A percentile compares a stretch with the other conserved stretches of the same genome.
phyloP scores from a whole-genome alignment of 1,140 invertebrate species.

The Pseudomyrmex concolor region DNA sequence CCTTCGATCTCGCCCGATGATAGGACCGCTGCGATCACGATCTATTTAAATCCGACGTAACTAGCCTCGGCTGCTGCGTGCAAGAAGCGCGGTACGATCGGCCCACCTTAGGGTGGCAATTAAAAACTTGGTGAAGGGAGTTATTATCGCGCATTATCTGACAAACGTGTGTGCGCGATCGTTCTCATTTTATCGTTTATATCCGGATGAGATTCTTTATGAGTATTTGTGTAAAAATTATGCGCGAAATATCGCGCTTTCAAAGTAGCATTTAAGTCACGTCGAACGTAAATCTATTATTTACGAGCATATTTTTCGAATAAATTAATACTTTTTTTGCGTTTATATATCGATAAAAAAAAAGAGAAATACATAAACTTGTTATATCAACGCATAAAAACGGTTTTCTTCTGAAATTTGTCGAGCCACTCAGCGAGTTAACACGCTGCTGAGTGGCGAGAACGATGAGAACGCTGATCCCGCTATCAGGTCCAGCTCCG shows the following conservation, averaged over 20 bases:
- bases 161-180: neutral
- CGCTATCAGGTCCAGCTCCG: conserved; percentile 33
- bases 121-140: conserved; percentile 24
- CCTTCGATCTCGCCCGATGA: conserved; percentile 53
- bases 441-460: conserved; percentile 1
- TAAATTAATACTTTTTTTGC: too few relatives aligned
- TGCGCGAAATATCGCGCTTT: neutral
- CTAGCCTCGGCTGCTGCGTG: conserved; percentile 39
- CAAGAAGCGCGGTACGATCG: neutral
- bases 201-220: neutral
- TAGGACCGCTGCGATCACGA: conserved; percentile 55
- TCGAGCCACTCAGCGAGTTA: neutral
- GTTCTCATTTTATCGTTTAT: neutral
- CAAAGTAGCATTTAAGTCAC: neutral
- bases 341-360: neutral
- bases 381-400: neutral
- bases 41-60: conserved; percentile 63
- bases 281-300: too few relatives aligned
- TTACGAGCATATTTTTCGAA: too few relatives aligned
- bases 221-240: neutral
- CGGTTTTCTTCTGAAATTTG: neutral
- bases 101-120: conserved; percentile 9
- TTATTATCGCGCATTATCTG: conserved; percentile 47
- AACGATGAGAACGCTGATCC: neutral
- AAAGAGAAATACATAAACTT: neutral